These are phyloP conservation scores for Notospermus geniculatus DNA, from an alignment of 1,140 invertebrate genomes.

Conservation along the genomic window DNA sequence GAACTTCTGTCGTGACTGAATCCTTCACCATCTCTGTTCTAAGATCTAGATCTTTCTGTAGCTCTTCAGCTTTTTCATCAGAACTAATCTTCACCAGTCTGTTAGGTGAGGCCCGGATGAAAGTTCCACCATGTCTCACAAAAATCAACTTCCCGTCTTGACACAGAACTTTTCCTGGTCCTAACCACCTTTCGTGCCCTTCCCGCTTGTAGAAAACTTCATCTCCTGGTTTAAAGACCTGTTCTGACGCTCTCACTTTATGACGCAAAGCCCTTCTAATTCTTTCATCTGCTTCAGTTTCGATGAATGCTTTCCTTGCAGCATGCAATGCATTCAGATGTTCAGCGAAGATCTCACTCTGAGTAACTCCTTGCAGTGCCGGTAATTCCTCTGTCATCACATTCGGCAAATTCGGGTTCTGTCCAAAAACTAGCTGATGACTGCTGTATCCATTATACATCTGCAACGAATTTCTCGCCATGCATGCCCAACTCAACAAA, in stretches of 20 bases:
- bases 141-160: conserved; percentile 28
- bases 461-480: not conserved
- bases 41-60: no score
- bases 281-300: conserved; percentile 20
- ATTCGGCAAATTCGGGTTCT: conserved; percentile 3
- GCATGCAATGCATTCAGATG: conserved; percentile 9
- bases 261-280: conserved; percentile 21
- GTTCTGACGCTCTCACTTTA: conserved; percentile 23
- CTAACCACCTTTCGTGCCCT: conserved; percentile 21
- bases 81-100: conserved; percentile 21
- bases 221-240: conserved; percentile 19
- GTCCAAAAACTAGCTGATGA: conserved; percentile 8
- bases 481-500: conserved; percentile 9
- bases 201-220: conserved; percentile 25
- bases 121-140: conserved; percentile 23
- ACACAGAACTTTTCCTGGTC: conserved; percentile 19
- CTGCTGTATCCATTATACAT: conserved; percentile 7
- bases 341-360: conserved; percentile 2
- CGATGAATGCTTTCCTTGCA: conserved; percentile 13
- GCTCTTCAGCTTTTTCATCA: no score
- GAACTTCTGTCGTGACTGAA: no score
- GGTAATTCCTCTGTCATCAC: conserved; percentile 1
- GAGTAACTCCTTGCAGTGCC: not conserved
- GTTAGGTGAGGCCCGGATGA: conserved; percentile 25
- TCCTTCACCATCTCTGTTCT: no score